Evolutionary conservation across 2,888 invertebrate species (phyloP), one percentile per base, ranked within the genome.

Genomic region (Conus canariensis): DNA sequence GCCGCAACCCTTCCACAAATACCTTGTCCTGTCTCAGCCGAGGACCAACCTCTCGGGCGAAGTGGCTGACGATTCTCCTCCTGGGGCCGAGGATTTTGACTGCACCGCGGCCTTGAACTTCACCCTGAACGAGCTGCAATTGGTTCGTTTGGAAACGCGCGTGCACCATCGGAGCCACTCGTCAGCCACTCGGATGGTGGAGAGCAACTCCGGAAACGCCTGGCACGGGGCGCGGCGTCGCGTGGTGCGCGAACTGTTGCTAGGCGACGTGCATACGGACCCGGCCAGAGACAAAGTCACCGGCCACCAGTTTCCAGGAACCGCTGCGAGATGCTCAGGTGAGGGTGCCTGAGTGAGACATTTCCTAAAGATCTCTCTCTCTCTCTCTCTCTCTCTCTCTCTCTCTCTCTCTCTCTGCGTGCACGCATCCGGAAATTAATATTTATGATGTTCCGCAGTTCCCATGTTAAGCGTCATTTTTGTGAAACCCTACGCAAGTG

Each of bases 261-360:
- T 97, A 2, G 97, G 97, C 1, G 97, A 97, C 93, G 96, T 97
- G 45, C 97, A 97, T 92, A 97, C 97, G 0, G 96, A 96, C 88
- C 93, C 94, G 85, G 95, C 96, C 94, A 96, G 64, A 94, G 97
- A 80, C 96, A 96, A 90, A 95, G 95, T 67, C 97, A 97, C 94
- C 95, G 96, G 30, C 97, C 97, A 97, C 97, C 1, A 96, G 97
- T 87, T 97, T 97, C 94, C 97, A 97, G 95, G 95, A 96, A n/a
- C 97, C 97, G 5, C 95, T 97, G 19, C 94, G 97, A 22, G 94
- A 95, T 88, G 94, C 95, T 8, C 94, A 96, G 95, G 97, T 96
- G 92, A 94, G 94, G 90, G 86, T 77, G 12, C 64, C 45, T 45
- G 45, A 45, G 45, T 45, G 45, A 45, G 45, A 45, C 45, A 45